Base-by-base conservation (phyloP, 2,888 invertebrate genomes). In the Furcula furcula region DNA sequence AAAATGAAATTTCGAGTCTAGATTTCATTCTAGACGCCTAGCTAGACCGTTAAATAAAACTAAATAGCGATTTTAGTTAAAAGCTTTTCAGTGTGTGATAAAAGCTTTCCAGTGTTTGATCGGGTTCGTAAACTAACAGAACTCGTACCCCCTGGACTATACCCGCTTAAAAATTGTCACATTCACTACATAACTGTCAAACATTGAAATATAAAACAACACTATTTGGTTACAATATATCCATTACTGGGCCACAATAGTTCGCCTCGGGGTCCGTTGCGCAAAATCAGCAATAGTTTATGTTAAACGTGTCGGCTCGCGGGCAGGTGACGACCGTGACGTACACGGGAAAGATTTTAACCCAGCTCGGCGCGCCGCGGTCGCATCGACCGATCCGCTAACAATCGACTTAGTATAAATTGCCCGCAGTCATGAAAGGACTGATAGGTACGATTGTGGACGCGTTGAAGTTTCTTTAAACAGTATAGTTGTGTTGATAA, bases 261-360 rank as follows among this genome's bases (percentile, higher is more conserved):
- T n/a, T 28, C 25, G n/a, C 29, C 32, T 40, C 37, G 29, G 33
- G 23, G 33, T 36, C 31, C 44, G 33, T 49, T 44, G 34, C 42
- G 34, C 43, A 48, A 40, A 57, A 53, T 56, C 44, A 41, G 45
- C 56, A 42, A 40, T 54, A 51, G 55, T 55, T 56, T 45, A 49
- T 53, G 56, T 56, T 46, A 46, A 45, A 43, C 40, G 51, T 36
- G 43, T 50, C 18, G 49, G 46, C 46, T 43, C 41, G 31, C 43
- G 34, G 45, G 46, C 68, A 74, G 67, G 71, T 75, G 76, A 67
- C 73, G 57, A 59, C 55, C 55, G 45, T 63, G 65, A 65, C 66
- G 61, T 55, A 85, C 85, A 85, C 53, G 81, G 69, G 78, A 85
- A 85, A 67, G 77, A 71, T 85, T 85, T 85, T 82, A 85, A 77